Evolutionary conservation across 2,113 vertebrate species (phyloP), one percentile per base, ranked within the genome.

Genomic region (Pangasianodon hypophthalmus): DNA sequence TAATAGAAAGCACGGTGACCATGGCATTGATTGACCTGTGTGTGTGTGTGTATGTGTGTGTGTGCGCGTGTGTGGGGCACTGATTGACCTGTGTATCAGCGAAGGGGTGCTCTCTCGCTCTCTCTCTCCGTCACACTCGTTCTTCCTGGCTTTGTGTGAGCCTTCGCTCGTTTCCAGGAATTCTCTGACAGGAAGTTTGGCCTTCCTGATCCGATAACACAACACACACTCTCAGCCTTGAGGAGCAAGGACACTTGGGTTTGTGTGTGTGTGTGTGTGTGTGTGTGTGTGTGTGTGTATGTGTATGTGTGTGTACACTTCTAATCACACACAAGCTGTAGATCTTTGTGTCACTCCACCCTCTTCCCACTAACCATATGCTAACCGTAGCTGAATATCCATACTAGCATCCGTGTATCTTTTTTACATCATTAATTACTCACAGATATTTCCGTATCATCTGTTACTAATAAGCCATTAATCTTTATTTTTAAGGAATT

Each of bases 101-200:
- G 6, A 24, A 58, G 62, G 86, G 41, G 54, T 37, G 44, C n/a
- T 86, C 88, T 32, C 48, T 88, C 85, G n/a, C 80, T 87, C 81
- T 75, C 81, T 67, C 90, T 87, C 90, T 87, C 90, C 69, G 88
- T 92, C 91, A 92, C 92, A 92, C 87, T 91, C 41, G 8, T 75
- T 84, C 94, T 96, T 96, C 95, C 96, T 92, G 93, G 92, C 94
- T 96, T 96, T 96, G 95, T 96, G 93, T 93, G 80, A 90, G 88
- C 89, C 90, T 52, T 93, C 92, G 90, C 92, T 92, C 91, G 86
- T 92, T 96, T 96, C 96, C 96, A 94, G 95, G 95, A 96, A 96
- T 96, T 96, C 93, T 95, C 89, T 89, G 6, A 85, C 90, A 93
- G 95, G 95, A 96, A 95, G 92, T 83, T 86, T 71, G 46, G 87